Percentiles rank a stretch among this genome's conserved stretches.
Conservation (phyloP, 2,113 vertebrate genomes). For the Haemorhous mexicanus region DNA sequence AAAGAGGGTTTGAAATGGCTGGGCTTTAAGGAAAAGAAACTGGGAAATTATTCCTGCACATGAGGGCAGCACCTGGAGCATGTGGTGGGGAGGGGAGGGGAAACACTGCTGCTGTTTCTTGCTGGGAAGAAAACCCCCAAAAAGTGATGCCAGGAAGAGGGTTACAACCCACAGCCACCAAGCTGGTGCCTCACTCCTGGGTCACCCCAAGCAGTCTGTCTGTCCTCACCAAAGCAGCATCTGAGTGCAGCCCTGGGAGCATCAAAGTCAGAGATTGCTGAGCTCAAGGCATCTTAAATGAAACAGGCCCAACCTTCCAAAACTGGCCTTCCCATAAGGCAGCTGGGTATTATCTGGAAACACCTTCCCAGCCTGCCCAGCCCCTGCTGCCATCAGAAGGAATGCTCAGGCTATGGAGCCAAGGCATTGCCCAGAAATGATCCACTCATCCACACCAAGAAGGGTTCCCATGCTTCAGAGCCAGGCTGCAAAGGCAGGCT, state of each 20-base stretch:
- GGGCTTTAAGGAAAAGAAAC: background rate
- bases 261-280: background rate
- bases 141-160: background rate
- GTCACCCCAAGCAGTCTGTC: fast-evolving
- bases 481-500: background rate
- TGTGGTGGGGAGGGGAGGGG: fast-evolving
- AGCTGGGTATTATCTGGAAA: background rate
- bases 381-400: background rate
- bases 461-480: background rate
- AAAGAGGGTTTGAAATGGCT: background rate
- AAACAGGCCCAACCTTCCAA: background rate
- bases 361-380: background rate
- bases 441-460: background rate
- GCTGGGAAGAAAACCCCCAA: too few species aligned
- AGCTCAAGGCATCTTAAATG: background rate
- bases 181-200: background rate
- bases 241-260: background rate
- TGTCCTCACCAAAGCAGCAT: background rate
- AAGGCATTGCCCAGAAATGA: background rate
- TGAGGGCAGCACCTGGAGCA: background rate
- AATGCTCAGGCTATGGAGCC: background rate
- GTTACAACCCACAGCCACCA: background rate
- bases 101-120: background rate
- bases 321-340: background rate
- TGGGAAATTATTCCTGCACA: background rate